Base-by-base conservation (phyloP, 2,113 vertebrate genomes). In the Anser brachyrhynchus region DNA sequence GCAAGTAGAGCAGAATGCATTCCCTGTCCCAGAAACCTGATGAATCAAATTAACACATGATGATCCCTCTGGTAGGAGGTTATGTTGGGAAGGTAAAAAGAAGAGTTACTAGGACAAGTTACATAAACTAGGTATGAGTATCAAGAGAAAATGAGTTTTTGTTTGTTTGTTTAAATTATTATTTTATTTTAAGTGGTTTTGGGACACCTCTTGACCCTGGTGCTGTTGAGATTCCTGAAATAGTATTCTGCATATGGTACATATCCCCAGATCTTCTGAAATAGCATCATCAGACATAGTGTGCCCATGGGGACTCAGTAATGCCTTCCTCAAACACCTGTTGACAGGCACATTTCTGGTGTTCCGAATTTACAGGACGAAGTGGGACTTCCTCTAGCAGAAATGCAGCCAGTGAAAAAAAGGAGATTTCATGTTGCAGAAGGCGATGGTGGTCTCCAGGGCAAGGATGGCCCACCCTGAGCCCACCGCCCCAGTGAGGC, bases 21-120 rank as follows among this genome's bases (percentile, higher is more conserved):
- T 93, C 54, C 62, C 64, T 41, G n/a, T 19, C 78, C 78, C 71
- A 91, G 78, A 85, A 91, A 90, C 66, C 74, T 66, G 85, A 33
- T 16, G n/a, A 91, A 89, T 92, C 64, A 91, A 91, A 91, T 95
- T 95, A 89, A 73, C 74, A 87, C 54, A 54, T 73, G 51, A 51
- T 76, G 71, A 92, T 39, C 74, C 71, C 90, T 93, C 89, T 95
- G 93, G 67, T 92, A 43, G 0, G 0, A 16, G 51, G 25, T 14
- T 37, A 59, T 57, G 33, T 81, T 57, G 33, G 49, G 39, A 91
- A 80, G 71, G 79, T 19, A 91, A 79, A 94, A 93, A 70, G 64
- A 87, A 82, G 33, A 65, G 57, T 64, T 85, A 57, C 46, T 71
- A 70, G 33, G 33, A 77, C 11, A 55, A 65, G 44, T 89, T 93